Percentiles rank a stretch among this genome's conserved stretches.
Conservation (phyloP, 1,140 invertebrate species). For the Bombus waltoni region DNA sequence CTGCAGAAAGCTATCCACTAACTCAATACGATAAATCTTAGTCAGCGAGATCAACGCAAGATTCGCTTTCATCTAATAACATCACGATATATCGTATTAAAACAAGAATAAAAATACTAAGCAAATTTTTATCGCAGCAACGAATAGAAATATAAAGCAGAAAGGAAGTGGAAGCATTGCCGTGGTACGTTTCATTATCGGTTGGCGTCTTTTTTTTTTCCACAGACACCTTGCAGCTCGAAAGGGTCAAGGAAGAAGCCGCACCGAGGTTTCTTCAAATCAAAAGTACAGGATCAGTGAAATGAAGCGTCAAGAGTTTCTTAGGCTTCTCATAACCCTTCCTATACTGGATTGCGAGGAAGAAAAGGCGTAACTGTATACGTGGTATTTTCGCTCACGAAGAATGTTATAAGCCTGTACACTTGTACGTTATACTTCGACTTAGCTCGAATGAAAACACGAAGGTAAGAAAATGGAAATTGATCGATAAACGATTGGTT, state of each 20-base stretch:
- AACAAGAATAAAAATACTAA: neutral
- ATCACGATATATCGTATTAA: neutral
- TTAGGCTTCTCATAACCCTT: slow-evolving; percentile 5
- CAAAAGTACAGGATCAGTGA: slow-evolving; percentile 2
- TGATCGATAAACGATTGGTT: neutral
- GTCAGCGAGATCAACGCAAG: neutral
- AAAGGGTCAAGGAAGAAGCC: slow-evolving; percentile 19
- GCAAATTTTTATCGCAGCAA: neutral
- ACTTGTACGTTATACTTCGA: no score
- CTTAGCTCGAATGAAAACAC: no score
- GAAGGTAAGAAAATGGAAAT: no score
- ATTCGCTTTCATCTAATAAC: neutral
- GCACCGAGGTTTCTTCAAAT: neutral
- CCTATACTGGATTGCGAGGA: no score
- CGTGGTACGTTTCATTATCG: neutral
- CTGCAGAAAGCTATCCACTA: neutral
- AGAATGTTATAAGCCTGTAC: neutral
- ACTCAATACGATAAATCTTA: neutral
- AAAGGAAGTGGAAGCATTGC: neutral
- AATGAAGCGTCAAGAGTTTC: slow-evolving; percentile 13
- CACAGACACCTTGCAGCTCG: no score
- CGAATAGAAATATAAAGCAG: neutral
- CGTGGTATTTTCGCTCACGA: neutral
- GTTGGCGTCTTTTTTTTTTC: neutral
- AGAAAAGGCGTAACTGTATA: neutral